phyloP scores from a whole-genome alignment of 2,888 invertebrate genomes.

The Lepetodrilus schrolli region DNA sequence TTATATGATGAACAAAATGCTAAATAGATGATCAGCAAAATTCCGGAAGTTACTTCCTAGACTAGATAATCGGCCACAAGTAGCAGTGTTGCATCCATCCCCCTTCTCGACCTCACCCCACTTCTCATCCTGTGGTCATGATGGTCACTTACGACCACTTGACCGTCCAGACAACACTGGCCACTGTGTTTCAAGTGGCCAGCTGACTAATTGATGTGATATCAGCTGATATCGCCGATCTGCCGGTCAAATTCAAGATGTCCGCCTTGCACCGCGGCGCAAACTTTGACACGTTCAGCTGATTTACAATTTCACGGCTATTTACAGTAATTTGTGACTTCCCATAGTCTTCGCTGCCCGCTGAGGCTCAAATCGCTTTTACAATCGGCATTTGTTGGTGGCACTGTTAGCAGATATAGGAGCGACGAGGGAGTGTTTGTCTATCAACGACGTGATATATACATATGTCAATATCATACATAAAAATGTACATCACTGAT shows the following conservation, averaged over 20 bases:
- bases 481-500: not conserved
- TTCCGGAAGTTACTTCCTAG: too few relatives aligned
- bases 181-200: slow-evolving; percentile 16
- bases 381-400: slow-evolving; percentile 19
- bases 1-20: too few relatives aligned
- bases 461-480: not conserved
- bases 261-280: not conserved
- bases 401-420: not conserved
- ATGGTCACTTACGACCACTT: slow-evolving; percentile 17
- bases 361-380: slow-evolving; percentile 18
- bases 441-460: not conserved
- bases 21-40: too few relatives aligned
- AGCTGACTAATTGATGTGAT: slow-evolving; percentile 11
- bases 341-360: not conserved
- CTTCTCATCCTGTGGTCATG: not conserved
- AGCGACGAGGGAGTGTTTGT: not conserved
- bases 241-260: not conserved
- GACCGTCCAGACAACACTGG: slow-evolving; percentile 1
- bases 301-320: slow-evolving; percentile 26
- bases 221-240: not conserved
- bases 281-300: not conserved
- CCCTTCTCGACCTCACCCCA: not conserved
- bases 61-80: too few relatives aligned
- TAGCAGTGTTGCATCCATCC: not conserved
- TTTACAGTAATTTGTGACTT: slow-evolving; percentile 24